These are phyloP conservation scores for Phengaris alcon DNA, from an alignment of 2,888 invertebrate genomes.

Conservation along the genomic window DNA sequence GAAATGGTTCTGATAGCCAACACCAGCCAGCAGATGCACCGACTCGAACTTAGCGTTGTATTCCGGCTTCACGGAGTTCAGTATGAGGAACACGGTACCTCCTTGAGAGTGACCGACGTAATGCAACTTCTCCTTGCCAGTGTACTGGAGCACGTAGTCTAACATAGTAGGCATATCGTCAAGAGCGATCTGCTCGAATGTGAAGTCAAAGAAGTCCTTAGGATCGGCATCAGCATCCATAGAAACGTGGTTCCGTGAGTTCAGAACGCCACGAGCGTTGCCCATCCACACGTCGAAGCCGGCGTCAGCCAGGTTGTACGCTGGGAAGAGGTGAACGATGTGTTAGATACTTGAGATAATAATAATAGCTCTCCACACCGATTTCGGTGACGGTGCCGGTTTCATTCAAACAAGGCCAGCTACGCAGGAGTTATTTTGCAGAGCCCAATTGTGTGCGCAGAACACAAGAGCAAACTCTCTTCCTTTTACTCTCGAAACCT, in stretches of 20 bases:
- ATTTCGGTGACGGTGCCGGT: too few species aligned
- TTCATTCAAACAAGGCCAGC: too few species aligned
- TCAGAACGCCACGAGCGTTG: constrained; percentile 88
- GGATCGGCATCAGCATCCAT: constrained; percentile 54
- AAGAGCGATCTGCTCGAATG: constrained; percentile 59
- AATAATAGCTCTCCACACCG: too few species aligned
- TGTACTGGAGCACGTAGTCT: constrained; percentile 52
- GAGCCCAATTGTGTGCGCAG: too few species aligned
- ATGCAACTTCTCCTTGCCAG: constrained; percentile 52
- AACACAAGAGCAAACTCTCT: too few species aligned
- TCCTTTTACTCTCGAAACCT: too few species aligned
- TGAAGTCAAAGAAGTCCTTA: constrained; percentile 56
- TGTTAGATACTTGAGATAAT: neutral
- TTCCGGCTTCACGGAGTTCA: constrained; percentile 53
- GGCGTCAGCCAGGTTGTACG: constrained; percentile 81
- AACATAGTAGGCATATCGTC: constrained; percentile 59
- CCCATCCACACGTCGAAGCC: constrained; percentile 91
- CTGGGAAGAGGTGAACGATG: constrained; percentile 60
- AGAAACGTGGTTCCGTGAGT: constrained; percentile 79
- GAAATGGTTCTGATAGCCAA: constrained; percentile 54
- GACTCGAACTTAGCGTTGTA: constrained; percentile 57
- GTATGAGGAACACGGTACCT: constrained; percentile 54
- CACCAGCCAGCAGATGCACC: constrained; percentile 57
- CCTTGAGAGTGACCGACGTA: constrained; percentile 69
- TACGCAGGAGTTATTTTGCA: too few species aligned